Conservation (phyloP, 2,113 vertebrate genomes). For the Regulus satrapa region DNA sequence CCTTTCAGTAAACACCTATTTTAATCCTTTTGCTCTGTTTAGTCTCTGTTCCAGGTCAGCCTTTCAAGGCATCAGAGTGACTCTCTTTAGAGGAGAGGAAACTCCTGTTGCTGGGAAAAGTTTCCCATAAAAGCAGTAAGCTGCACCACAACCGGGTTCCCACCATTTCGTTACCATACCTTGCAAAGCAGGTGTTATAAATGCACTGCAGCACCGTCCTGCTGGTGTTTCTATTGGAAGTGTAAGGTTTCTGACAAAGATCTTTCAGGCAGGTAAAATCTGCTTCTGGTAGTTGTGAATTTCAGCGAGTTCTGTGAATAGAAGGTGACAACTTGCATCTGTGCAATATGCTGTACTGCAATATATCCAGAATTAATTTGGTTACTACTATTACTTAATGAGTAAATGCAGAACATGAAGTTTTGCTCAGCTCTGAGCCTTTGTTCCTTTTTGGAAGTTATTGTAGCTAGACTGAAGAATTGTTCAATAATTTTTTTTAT, state of each 20-base stretch:
- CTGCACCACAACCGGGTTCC: rapidly evolving
- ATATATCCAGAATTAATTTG: not conserved
- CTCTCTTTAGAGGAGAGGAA: not conserved
- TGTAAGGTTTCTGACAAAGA: constrained; percentile 12
- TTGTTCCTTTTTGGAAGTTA: not conserved
- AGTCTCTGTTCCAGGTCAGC: no score
- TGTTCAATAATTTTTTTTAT: not conserved
- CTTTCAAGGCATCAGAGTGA: no score
- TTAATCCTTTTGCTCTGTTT: no score
- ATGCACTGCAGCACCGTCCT: constrained; percentile 25
- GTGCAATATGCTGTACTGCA: not conserved
- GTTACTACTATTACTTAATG: not conserved
- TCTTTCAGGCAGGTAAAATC: not conserved
- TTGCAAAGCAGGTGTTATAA: constrained; percentile 70
- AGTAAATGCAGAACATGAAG: not conserved
- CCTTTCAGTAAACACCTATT: no score
- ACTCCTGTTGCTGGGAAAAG: not conserved
- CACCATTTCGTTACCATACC: not conserved
- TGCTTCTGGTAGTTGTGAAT: constrained; percentile 7
- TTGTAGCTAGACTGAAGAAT: not conserved
- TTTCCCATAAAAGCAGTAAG: not conserved
- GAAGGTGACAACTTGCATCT: not conserved
- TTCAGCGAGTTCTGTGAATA: not conserved
- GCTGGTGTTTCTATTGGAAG: constrained; percentile 34
- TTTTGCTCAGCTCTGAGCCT: not conserved